These are phyloP conservation scores for Nemotelus pantherinus DNA, from an alignment of 2,888 invertebrate genomes.

Conservation along the genomic window DNA sequence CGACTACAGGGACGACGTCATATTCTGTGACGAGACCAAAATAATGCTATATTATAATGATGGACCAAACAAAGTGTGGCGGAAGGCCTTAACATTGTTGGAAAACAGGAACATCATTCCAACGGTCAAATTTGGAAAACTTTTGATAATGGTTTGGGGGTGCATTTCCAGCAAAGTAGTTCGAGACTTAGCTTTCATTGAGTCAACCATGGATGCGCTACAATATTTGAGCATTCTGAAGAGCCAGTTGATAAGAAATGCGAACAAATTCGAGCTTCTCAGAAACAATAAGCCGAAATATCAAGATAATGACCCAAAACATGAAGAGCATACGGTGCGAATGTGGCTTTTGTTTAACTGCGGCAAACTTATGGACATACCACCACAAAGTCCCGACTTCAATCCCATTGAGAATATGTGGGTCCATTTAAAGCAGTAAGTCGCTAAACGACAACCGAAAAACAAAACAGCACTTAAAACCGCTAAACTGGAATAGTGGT, in stretches of 20 bases:
- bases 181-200: slow-evolving; percentile 47
- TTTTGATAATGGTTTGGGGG: slow-evolving; percentile 50
- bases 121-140: neutral
- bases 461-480: slow-evolving; percentile 2
- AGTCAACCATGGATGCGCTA: slow-evolving; percentile 43
- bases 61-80: slow-evolving; percentile 48
- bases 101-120: too few species aligned
- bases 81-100: slow-evolving; percentile 35
- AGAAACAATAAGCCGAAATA: slow-evolving; percentile 42
- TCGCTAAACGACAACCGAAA: slow-evolving; percentile 43
- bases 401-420: slow-evolving; percentile 35
- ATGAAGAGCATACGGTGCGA: neutral
- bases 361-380: slow-evolving; percentile 30
- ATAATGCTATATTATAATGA: slow-evolving; percentile 51
- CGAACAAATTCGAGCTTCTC: slow-evolving; percentile 43
- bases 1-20: slow-evolving; percentile 48
- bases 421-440: slow-evolving; percentile 32
- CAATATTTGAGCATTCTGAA: slow-evolving; percentile 45
- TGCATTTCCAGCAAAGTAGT: slow-evolving; percentile 49
- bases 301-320: slow-evolving; percentile 46
- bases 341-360: slow-evolving; percentile 27
- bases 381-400: slow-evolving; percentile 27
- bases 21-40: slow-evolving; percentile 49
- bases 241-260: slow-evolving; percentile 41
- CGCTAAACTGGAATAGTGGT: slow-evolving; percentile 27